Evolutionary conservation across 2,888 invertebrate genomes (phyloP).

Genomic region (Orchestes rusci): DNA sequence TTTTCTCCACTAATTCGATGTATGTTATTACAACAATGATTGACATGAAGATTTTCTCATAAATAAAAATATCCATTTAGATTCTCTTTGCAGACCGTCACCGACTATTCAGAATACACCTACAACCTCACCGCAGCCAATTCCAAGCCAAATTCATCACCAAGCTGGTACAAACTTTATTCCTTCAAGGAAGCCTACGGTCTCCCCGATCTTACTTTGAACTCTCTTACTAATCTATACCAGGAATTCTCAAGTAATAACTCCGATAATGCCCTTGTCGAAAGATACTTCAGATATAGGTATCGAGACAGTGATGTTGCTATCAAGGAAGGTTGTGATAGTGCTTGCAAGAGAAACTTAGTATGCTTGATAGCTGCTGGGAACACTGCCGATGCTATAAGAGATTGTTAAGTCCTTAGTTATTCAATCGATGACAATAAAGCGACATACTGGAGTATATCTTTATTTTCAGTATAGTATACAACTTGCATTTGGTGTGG

Average conservation of each 20-base stretch:
- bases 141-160: conserved; percentile 46
- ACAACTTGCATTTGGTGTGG: too few relatives aligned
- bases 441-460: too few relatives aligned
- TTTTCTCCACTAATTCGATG: too few relatives aligned
- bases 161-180: conserved; percentile 68
- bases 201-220: conserved; percentile 52
- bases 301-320: conserved; percentile 29
- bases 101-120: conserved; percentile 46
- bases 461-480: too few relatives aligned
- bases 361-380: conserved; percentile 27
- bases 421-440: too few relatives aligned
- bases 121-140: conserved; percentile 72
- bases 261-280: conserved; percentile 46
- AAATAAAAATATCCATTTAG: conserved; percentile 4
- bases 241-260: conserved; percentile 51
- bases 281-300: conserved; percentile 31
- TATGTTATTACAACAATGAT: too few relatives aligned
- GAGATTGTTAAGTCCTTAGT: too few relatives aligned
- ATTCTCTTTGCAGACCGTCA: conserved; percentile 20
- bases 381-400: conserved; percentile 24
- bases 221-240: conserved; percentile 56
- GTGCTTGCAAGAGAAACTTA: conserved; percentile 27
- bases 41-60: not conserved
- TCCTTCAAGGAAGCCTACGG: conserved; percentile 61
- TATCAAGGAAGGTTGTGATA: conserved; percentile 26